A percentile compares a stretch with the other conserved stretches of the same genome.
Conservation (phyloP, 2,113 vertebrate genomes). For the Bucco capensis region DNA sequence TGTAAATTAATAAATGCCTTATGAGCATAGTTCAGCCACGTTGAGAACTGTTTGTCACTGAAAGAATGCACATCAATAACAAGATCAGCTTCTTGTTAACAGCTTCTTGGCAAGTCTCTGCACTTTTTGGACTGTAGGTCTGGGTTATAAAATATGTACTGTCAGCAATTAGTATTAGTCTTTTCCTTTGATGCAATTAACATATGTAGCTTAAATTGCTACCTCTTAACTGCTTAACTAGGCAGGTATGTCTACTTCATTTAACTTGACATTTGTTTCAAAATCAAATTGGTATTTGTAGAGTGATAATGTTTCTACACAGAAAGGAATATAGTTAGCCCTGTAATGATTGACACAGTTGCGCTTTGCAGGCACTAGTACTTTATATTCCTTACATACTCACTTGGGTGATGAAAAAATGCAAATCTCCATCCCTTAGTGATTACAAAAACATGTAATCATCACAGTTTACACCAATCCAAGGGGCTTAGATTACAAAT, state of each 20-base stretch:
- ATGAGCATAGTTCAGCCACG: neutral
- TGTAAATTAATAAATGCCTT: neutral
- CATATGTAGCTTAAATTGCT: neutral
- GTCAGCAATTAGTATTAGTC: neutral
- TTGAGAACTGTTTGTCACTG: neutral
- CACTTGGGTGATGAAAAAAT: neutral
- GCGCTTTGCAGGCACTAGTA: neutral
- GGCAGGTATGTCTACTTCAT: neutral
- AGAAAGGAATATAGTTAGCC: neutral
- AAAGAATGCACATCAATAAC: conserved; percentile 14
- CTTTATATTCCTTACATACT: neutral
- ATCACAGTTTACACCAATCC: neutral
- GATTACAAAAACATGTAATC: neutral
- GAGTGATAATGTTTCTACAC: neutral
- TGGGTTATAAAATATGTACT: neutral
- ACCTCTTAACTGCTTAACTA: neutral
- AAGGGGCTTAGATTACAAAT: neutral
- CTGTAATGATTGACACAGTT: neutral
- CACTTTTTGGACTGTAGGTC: neutral
- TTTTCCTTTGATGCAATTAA: neutral
- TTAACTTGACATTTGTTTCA: neutral
- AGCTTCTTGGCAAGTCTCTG: neutral
- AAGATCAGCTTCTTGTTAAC: neutral
- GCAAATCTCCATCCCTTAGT: neutral
- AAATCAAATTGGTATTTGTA: neutral